Conservation (phyloP, 2,888 invertebrate genomes). For the Dasypolia templi region DNA sequence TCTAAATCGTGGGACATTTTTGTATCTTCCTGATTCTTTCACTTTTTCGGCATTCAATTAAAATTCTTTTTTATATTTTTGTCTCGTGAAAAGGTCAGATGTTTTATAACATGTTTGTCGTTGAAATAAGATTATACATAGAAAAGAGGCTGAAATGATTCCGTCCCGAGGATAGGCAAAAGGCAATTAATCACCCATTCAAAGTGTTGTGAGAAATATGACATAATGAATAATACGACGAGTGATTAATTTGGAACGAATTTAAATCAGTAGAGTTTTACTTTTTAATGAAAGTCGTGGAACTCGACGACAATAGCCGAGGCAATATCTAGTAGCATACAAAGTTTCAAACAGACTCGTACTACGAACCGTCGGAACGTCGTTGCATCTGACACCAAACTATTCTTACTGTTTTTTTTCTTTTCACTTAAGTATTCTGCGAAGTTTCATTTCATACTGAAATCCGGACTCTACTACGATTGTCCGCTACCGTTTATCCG, state of each 20-base stretch:
- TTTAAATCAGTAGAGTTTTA: conserved; percentile 43
- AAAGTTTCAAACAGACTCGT: conserved; percentile 82
- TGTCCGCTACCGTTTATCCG: conserved; percentile 75
- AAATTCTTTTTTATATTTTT: conserved; percentile 25
- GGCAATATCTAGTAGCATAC: conserved; percentile 67
- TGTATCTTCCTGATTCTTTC: conserved; percentile 33
- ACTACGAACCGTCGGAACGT: conserved; percentile 78
- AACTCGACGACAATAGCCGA: conserved; percentile 67
- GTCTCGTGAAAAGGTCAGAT: conserved; percentile 43
- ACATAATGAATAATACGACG: conserved; percentile 33
- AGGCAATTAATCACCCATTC: conserved; percentile 51
- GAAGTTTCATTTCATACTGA: conserved; percentile 83
- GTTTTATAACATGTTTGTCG: conserved; percentile 47
- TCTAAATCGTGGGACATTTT: conserved; percentile 51
- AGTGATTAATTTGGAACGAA: conserved; percentile 45
- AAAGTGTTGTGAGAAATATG: conserved; percentile 41
- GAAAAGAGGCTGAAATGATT: conserved; percentile 27
- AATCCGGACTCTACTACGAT: conserved; percentile 73
- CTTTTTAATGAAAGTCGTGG: conserved; percentile 66
- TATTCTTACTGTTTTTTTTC: conserved; percentile 79
- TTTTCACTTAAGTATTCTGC: conserved; percentile 82
- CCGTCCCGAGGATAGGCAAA: conserved; percentile 33
- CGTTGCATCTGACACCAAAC: conserved; percentile 88
- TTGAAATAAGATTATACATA: conserved; percentile 30
- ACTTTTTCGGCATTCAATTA: conserved; percentile 29